Conservation (phyloP, 2,113 vertebrate genomes). For the Macaca fascicularis region T2T-MFA8v1.1 NC_088386.1:103498001-103498500, state of each 20-base stretch:
- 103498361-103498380: not conserved
- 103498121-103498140: slow-evolving; percentile 3
- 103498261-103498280: not conserved
- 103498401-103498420: not conserved
- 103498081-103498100: not conserved
- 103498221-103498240: not conserved
- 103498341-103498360: not conserved
- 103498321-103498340: not conserved
- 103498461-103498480: not conserved
- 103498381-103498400: not conserved
- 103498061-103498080: not conserved
- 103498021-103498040: slow-evolving; percentile 18
- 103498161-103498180: not conserved
- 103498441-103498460: not conserved
- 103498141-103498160: not conserved
- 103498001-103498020: not conserved
- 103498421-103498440: slow-evolving; percentile 9
- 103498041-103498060: not conserved
- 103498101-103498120: not conserved
- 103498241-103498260: not conserved
- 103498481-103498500: not conserved
- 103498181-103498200: slow-evolving; percentile 14
- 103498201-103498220: not conserved
- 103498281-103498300: not conserved
- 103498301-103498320: slow-evolving; percentile 8